Evolutionary conservation across 2,888 invertebrate species (phyloP), one percentile per base, ranked within the genome.

Genomic region (Pheosia gnoma): DNA sequence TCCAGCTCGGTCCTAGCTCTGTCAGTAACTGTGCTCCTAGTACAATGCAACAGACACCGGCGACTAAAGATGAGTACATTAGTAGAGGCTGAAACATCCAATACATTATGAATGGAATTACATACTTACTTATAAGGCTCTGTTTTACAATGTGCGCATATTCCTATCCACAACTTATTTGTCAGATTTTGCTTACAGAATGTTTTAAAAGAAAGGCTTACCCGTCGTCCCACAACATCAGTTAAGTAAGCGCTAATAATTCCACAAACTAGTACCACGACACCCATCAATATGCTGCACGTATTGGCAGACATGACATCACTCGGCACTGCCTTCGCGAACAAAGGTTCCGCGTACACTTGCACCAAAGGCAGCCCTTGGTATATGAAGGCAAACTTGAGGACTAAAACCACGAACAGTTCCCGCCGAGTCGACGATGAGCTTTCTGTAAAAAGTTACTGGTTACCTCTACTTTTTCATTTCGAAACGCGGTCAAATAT

Each of bases 1-100:
- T 25, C 82, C 84, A 84, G 53, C 75, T 71, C 0, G 89, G 88
- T 0, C 82, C 90, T 86, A 87, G 89, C 13, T 82, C 78, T 3
- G 81, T 47, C 4, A 86, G 84, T 38, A 90, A 73, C 68, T 89
- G 89, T 0, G 80, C 68, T 0, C 88, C 90, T 7, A 89, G 76
- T 5, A 79, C 55, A 4, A 84, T 45, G 63, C 86, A 85, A 71
- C 78, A 80, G 0, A 79, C 10, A 0, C 81, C 83, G 0, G 83
- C 60, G 0, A 65, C 73, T 0, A 83, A 36, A 0, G 87, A 88
- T 0, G 84, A 76, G 61, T 76, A 80, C 57, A 88, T 81, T 74
- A 89, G 75, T 0, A 89, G 79, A 0, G 79, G 71, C 89, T 89
- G 78, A 6, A 81, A 79, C 8, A 7, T 41, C 5, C 5, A 41